Base-by-base conservation (phyloP, 2,888 invertebrate genomes). In the Stenurella melanura region DNA sequence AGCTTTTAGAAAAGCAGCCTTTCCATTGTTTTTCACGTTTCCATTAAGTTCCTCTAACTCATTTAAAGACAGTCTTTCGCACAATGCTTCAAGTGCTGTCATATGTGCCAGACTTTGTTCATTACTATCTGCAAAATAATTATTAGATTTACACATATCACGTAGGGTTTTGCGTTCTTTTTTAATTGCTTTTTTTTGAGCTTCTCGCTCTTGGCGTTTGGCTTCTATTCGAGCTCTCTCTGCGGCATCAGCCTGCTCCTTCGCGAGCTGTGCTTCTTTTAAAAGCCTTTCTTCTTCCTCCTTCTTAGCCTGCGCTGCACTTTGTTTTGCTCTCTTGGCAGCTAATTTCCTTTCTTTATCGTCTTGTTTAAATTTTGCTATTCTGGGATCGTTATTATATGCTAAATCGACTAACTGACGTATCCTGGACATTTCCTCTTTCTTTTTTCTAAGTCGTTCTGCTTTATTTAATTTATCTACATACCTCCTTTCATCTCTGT, bases 381-480 rank as follows among this genome's bases (percentile, higher is more conserved):
- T 97, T 83, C 99, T 92, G 0, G 98, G 98, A 90, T 99, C 99
- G 87, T 95, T 94, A 81, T 95, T 93, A 89, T 99, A 99, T 0
- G 98, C 97, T 88, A 96, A 92, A 87, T 99, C 99, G 68, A 99
- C 98, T 73, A 99, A 91, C 63, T 93, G 93, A 15, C 99, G 92
- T 83, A 99, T 95, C 82, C 99, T 91, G 0, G 95, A 92, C 95
- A 97, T 97, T 91, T 99, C 99, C 87, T 99, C 98, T 89, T 99
- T 99, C 90, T 98, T 98, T 87, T 96, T 93, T 87, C 98, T 96
- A 50, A 96, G 95, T 64, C 99, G 91, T 9, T 96, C 97, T 1
- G 93, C 95, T 91, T 97, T 98, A 89, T 99, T 99, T 89, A 98
- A 96, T 90, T 98, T 99, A 87, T 99, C 99, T 87, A 99, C 99